Conservation (phyloP, 2,888 invertebrate species). For the Sipha maydis region DNA sequence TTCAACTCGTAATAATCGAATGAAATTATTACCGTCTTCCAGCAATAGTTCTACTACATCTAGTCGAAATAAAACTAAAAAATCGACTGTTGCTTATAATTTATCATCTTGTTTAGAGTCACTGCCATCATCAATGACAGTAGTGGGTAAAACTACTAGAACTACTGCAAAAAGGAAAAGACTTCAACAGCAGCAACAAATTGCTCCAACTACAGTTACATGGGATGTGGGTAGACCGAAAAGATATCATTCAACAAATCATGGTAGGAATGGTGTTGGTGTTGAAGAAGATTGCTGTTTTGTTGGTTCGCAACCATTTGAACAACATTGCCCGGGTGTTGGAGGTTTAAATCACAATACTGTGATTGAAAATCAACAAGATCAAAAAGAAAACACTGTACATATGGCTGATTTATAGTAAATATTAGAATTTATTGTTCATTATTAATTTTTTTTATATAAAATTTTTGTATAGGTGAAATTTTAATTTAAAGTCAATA, state of each 20-base stretch:
- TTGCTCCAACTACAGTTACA: neutral
- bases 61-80: constrained; percentile 8
- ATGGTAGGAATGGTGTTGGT: neutral
- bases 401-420: neutral
- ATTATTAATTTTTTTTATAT: constrained; percentile 7
- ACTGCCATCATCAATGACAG: neutral
- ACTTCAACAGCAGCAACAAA: constrained; percentile 28
- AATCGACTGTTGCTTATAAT: neutral
- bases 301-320: constrained; percentile 55
- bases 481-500: neutral
- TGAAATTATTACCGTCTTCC: constrained; percentile 35
- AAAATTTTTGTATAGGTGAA: neutral
- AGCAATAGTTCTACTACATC: neutral
- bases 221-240: constrained; percentile 52
- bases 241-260: constrained; percentile 34
- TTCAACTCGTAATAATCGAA: constrained; percentile 51
- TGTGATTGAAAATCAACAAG: constrained; percentile 38
- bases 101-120: constrained; percentile 31
- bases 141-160: constrained; percentile 16
- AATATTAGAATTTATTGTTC: constrained; percentile 11
- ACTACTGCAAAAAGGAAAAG: constrained; percentile 18
- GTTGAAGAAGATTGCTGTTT: constrained; percentile 45
- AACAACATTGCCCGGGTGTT: constrained; percentile 50
- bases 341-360: constrained; percentile 31
- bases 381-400: constrained; percentile 35